Percentiles rank a stretch among this genome's conserved stretches.
Evolutionary conservation across 2,888 invertebrate species (phyloP).

Genomic region (Synergus itoensis): DNA sequence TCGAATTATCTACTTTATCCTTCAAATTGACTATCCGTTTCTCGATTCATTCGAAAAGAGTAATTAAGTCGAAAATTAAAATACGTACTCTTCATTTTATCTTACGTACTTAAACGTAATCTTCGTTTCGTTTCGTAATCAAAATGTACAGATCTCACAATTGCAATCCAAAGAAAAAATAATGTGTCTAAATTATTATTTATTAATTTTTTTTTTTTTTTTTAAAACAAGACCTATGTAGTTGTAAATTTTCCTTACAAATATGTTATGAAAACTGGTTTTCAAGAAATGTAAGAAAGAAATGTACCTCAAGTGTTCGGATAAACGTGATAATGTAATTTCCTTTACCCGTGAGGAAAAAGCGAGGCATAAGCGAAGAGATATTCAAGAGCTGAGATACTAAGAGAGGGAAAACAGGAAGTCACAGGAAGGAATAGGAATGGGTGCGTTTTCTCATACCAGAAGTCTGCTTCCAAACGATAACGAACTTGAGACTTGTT

Average conservation of each 20-base stretch:
- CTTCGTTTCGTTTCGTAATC: too few relatives aligned
- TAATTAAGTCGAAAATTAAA: background rate
- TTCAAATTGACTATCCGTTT: background rate
- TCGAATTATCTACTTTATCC: slow-evolving; percentile 18
- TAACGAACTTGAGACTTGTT: slow-evolving; percentile 38
- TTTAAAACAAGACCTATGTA: background rate
- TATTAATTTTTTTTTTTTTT: too few relatives aligned
- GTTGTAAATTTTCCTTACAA: background rate
- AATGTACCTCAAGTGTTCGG: background rate
- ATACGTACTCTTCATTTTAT: background rate
- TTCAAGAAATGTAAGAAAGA: background rate
- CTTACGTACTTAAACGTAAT: too few relatives aligned
- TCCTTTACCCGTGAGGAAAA: background rate
- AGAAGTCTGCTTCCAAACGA: slow-evolving; percentile 24
- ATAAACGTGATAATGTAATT: slow-evolving; percentile 19
- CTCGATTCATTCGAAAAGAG: background rate
- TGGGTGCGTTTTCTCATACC: slow-evolving; percentile 22
- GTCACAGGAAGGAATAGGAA: slow-evolving; percentile 21
- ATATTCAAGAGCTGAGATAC: slow-evolving; percentile 1
- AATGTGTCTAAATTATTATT: too few relatives aligned
- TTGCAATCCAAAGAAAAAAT: too few relatives aligned
- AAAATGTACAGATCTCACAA: too few relatives aligned
- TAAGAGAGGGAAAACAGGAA: slow-evolving; percentile 19
- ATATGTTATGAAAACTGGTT: background rate
- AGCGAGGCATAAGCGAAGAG: slow-evolving; percentile 16